phyloP scores from a whole-genome alignment of 2,797 vertebrate genomes.

The Platalea minor region DNA sequence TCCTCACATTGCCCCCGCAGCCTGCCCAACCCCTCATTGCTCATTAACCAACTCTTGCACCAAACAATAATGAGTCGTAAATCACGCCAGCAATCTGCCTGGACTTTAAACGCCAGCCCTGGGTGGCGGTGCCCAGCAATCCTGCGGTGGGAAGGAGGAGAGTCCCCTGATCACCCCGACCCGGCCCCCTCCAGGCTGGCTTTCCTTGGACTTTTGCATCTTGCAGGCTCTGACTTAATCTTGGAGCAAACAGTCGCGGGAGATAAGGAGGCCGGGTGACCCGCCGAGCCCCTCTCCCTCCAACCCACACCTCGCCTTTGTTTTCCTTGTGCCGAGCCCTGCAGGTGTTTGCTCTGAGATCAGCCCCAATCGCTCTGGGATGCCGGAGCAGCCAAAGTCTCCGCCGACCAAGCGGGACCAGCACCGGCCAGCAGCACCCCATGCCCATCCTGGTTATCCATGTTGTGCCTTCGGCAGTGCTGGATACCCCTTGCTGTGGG shows the following conservation, averaged over 20 bases:
- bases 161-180: background rate
- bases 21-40: slow-evolving; percentile 29
- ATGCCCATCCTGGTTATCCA: background rate
- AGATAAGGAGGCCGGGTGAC: slow-evolving; percentile 33
- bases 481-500: accelerated
- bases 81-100: background rate
- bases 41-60: slow-evolving; percentile 49
- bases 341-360: slow-evolving; percentile 1
- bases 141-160: background rate
- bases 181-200: accelerated
- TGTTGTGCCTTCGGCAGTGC: accelerated
- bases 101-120: slow-evolving; percentile 16
- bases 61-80: slow-evolving; percentile 26
- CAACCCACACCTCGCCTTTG: background rate
- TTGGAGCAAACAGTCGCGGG: slow-evolving; percentile 14
- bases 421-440: background rate
- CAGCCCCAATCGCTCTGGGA: background rate
- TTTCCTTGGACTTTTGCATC: slow-evolving; percentile 51
- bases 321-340: background rate
- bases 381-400: background rate
- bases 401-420: accelerated
- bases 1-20: background rate
- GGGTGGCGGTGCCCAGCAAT: background rate
- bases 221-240: slow-evolving; percentile 27
- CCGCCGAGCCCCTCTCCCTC: background rate